Evolutionary conservation across 2,113 vertebrate genomes (phyloP).

Genomic region (Loxodonta africana): DNA sequence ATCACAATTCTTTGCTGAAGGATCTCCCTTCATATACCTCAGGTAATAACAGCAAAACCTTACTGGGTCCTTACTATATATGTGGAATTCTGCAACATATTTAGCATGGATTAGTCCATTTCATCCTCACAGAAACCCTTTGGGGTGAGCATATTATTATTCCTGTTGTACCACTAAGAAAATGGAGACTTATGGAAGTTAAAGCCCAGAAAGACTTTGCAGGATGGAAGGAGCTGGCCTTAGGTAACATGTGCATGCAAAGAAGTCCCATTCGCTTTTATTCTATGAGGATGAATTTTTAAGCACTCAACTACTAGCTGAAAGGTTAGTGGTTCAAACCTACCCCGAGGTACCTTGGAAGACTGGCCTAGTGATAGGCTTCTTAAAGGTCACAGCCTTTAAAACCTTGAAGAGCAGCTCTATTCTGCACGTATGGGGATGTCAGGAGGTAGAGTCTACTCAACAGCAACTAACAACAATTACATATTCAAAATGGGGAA

Average conservation of each 20-base stretch:
- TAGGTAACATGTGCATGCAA: conserved; percentile 30
- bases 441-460: background rate
- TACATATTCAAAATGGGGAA: background rate
- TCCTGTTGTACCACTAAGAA: conserved; percentile 14
- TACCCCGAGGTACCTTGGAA: background rate
- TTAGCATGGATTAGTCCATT: background rate
- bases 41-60: background rate
- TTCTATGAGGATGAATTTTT: background rate
- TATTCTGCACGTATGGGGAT: too few relatives aligned
- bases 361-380: background rate
- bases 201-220: background rate
- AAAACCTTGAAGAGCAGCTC: background rate
- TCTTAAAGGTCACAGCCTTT: background rate
- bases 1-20: background rate
- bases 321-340: background rate
- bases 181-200: background rate
- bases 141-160: background rate
- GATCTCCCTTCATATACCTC: conserved; percentile 20
- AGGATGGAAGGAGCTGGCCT: background rate
- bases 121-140: conserved; percentile 14
- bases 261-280: background rate
- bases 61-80: background rate
- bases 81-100: background rate
- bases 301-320: background rate
- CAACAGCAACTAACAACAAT: background rate